Conservation (phyloP, 2,888 invertebrate genomes). For the Urechis unicinctus region DNA sequence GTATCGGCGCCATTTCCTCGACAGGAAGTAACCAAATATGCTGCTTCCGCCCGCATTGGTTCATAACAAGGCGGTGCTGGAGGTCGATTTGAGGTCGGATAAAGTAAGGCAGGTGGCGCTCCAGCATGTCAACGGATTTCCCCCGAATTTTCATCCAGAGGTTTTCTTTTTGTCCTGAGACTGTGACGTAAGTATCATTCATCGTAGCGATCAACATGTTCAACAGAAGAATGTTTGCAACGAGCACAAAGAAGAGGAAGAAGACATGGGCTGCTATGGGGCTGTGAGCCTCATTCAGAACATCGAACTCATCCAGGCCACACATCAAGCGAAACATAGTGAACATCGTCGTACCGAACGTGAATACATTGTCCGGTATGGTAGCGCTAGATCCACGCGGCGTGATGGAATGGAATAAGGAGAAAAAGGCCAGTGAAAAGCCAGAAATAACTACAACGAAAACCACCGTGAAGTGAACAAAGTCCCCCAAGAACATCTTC, state of each 20-base stretch:
- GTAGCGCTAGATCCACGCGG: background rate
- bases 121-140: background rate
- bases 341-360: background rate
- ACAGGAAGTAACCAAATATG: background rate
- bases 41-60: background rate
- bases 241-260: background rate
- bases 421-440: background rate
- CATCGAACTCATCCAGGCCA: background rate
- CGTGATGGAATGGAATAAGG: background rate
- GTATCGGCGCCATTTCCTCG: too few relatives aligned
- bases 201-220: slow-evolving; percentile 5
- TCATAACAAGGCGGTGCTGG: background rate
- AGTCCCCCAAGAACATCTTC: background rate
- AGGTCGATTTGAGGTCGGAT: background rate
- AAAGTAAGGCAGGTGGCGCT: background rate
- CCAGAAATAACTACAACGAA: background rate
- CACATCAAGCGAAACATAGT: background rate
- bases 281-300: background rate
- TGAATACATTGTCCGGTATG: background rate
- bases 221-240: slow-evolving; percentile 2
- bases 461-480: background rate
- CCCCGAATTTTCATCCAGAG: slow-evolving; percentile 2
- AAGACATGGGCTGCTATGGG: background rate
- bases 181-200: background rate
- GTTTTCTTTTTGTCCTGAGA: background rate